A percentile compares a stretch with the other conserved stretches of the same genome.
These are phyloP conservation scores for Limnephilus lunatus DNA, from an alignment of 2,888 invertebrate species.

Conservation along the genomic window DNA sequence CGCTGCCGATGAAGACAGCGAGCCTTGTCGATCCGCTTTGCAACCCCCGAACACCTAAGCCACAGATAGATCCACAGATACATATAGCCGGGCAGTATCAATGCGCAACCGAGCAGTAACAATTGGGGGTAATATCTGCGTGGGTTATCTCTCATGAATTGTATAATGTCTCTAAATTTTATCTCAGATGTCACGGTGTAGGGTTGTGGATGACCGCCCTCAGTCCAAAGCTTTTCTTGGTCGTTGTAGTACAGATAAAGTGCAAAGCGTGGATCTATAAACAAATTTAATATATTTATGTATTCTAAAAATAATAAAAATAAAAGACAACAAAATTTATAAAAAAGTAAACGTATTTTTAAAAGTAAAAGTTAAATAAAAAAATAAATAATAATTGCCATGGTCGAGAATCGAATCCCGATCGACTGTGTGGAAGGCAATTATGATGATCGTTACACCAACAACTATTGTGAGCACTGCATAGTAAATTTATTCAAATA, in stretches of 20 bases:
- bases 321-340: no score
- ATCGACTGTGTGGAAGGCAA: no score
- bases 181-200: no score
- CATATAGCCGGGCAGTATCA: fast-evolving
- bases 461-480: no score
- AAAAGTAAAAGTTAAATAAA: no score
- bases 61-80: neutral
- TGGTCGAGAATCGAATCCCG: no score
- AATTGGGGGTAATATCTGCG: neutral
- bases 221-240: neutral
- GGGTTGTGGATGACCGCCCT: neutral
- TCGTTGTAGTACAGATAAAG: neutral
- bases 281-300: neutral
- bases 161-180: no score
- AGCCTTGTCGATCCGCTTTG: neutral
- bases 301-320: neutral
- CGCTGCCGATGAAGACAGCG: neutral
- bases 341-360: no score
- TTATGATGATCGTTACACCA: no score
- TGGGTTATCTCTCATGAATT: no score
- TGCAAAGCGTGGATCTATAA: neutral
- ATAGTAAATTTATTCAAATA: no score
- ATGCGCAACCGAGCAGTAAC: neutral
- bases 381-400: no score
- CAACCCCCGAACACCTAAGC: fast-evolving